Conservation (phyloP, 2,113 vertebrate genomes). For the Burhinus bistriatus region DNA sequence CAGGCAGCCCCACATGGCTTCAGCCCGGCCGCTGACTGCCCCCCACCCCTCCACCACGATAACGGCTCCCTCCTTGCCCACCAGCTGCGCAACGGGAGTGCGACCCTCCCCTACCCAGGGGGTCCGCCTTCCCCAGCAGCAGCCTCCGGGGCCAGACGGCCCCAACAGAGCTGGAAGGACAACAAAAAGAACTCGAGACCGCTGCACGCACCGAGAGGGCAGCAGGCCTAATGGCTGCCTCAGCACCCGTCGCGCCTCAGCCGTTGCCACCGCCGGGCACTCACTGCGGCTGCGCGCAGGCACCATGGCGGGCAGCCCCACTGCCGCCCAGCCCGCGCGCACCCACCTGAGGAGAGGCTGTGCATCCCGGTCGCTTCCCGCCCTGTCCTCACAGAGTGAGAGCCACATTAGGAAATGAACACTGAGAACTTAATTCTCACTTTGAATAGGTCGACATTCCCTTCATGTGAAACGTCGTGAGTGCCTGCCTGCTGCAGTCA, state of each 20-base stretch:
- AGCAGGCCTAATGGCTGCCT: background rate
- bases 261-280: fast-evolving
- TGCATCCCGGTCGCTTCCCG: background rate
- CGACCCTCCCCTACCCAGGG: background rate
- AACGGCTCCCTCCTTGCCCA: no score
- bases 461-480: background rate
- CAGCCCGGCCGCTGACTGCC: fast-evolving
- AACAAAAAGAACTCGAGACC: fast-evolving
- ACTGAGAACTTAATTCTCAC: background rate
- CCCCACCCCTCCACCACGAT: fast-evolving
- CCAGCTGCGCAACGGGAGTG: no score
- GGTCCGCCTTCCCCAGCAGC: background rate
- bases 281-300: background rate
- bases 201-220: fast-evolving
- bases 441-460: no score
- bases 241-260: fast-evolving
- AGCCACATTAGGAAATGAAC: no score
- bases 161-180: no score
- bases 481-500: no score
- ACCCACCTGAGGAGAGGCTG: background rate
- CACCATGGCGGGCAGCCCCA: background rate
- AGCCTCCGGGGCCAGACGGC: background rate
- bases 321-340: background rate
- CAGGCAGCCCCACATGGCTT: background rate
- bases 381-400: fast-evolving